Evolutionary conservation across 2,888 invertebrate species (phyloP).

Genomic region (Netelia virgata): DNA sequence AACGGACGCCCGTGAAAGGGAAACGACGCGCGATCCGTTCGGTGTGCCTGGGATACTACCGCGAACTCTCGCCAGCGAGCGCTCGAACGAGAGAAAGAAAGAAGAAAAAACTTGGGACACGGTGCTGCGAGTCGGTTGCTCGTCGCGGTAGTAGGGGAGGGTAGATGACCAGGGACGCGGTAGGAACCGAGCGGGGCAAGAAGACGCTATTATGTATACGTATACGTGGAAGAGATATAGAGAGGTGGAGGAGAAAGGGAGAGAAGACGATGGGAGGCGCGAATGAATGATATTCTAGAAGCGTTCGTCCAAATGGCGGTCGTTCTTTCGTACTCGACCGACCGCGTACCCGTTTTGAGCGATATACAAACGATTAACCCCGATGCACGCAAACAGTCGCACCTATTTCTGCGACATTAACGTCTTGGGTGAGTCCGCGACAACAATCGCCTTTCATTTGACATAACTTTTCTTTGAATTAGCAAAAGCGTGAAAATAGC

Average conservation of each 20-base stretch:
- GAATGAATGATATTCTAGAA: conserved; percentile 81
- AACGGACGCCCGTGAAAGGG: conserved; percentile 63
- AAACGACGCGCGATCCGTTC: conserved; percentile 51
- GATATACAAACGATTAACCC: conserved; percentile 71
- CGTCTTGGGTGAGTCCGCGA: too few species aligned
- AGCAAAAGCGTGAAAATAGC: too few species aligned
- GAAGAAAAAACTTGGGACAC: conserved; percentile 32
- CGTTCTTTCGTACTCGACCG: conserved; percentile 69
- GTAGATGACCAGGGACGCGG: conserved; percentile 48
- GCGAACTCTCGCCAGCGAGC: conserved; percentile 33
- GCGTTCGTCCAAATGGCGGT: conserved; percentile 79
- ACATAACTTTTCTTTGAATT: too few species aligned
- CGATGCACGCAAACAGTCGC: background rate
- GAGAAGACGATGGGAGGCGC: conserved; percentile 55
- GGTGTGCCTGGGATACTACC: conserved; percentile 17
- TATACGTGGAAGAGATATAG: conserved; percentile 54
- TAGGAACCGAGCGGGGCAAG: conserved; percentile 9
- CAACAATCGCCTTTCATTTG: too few species aligned
- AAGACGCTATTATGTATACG: conserved; percentile 5
- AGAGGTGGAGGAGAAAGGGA: conserved; percentile 32
- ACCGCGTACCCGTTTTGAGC: conserved; percentile 48
- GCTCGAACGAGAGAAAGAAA: conserved; percentile 36
- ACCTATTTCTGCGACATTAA: too few species aligned
- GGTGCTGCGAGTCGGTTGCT: conserved; percentile 48
- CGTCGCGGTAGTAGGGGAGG: conserved; percentile 45